Percentiles rank a stretch among this genome's conserved stretches.
phyloP scores from a whole-genome alignment of 2,888 invertebrate species.

The Hydroisotoma schaefferi region DNA sequence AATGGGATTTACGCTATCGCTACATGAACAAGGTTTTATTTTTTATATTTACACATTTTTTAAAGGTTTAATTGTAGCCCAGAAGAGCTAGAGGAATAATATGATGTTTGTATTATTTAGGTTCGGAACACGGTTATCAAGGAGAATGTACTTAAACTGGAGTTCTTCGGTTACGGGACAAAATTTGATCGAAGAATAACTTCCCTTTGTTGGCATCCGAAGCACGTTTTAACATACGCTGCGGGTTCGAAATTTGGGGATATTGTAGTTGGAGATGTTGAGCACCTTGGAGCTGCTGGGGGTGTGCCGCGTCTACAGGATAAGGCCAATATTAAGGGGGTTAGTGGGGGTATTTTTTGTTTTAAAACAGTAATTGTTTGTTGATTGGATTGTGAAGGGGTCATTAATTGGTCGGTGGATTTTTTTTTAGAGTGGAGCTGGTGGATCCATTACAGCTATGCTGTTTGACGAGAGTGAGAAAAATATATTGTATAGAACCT shows the following conservation, averaged over 20 bases:
- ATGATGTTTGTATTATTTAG: conserved; percentile 24
- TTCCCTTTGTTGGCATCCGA: conserved; percentile 36
- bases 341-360: conserved; percentile 10
- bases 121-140: conserved; percentile 18
- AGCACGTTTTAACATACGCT: conserved; percentile 26
- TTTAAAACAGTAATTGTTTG: background rate
- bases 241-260: conserved; percentile 42
- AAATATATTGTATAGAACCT: conserved; percentile 30
- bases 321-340: conserved; percentile 22
- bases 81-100: no score
- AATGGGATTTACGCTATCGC: background rate
- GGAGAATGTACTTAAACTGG: conserved; percentile 13
- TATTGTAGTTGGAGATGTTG: conserved; percentile 22
- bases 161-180: conserved; percentile 5
- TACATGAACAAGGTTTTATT: background rate
- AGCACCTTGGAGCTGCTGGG: background rate
- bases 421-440: conserved; percentile 23
- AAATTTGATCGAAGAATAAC: conserved; percentile 27
- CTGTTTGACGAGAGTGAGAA: conserved; percentile 27
- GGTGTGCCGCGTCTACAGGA: conserved; percentile 13
- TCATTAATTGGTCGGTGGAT: background rate
- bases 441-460: conserved; percentile 36
- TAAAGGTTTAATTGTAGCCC: no score
- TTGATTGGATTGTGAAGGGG: background rate
- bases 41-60: no score